Percentiles rank a stretch among this genome's conserved stretches.
Evolutionary conservation across 2,113 vertebrate genomes (phyloP).

Genomic region (Centropus unirufus): DNA sequence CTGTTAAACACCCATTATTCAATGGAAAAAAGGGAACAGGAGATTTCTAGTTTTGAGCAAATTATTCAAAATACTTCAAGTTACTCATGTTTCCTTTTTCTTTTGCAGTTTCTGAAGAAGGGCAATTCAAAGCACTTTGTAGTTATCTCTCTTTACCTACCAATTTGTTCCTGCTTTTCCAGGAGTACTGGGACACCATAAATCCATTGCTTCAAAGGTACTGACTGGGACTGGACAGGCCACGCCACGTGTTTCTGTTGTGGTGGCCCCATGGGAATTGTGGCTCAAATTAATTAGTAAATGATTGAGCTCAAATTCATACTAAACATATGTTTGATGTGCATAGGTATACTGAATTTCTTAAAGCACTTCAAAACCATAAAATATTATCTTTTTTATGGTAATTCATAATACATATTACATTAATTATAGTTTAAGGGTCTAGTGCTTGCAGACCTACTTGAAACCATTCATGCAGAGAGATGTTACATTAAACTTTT

Average conservation of each 20-base stretch:
- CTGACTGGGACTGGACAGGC: background rate
- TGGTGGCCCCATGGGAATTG: background rate
- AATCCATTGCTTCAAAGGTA: conserved; percentile 89
- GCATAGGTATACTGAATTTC: background rate
- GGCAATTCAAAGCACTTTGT: conserved; percentile 89
- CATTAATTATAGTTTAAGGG: background rate
- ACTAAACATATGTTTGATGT: background rate
- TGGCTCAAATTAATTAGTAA: background rate
- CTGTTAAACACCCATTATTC: background rate
- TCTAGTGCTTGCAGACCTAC: background rate
- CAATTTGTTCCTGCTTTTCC: conserved; percentile 94
- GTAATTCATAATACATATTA: too few species aligned
- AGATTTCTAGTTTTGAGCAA: background rate
- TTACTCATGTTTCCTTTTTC: conserved; percentile 29
- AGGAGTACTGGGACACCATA: conserved; percentile 86
- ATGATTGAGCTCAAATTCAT: background rate
- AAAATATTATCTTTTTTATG: background rate
- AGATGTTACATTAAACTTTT: background rate
- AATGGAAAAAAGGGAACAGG: background rate
- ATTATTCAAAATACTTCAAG: background rate
- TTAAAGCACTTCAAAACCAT: background rate
- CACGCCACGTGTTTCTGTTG: background rate
- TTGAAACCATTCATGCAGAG: background rate
- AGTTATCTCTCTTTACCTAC: conserved; percentile 91
- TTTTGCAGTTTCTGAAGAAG: conserved; percentile 83